Evolutionary conservation across 2,113 vertebrate species (phyloP), one percentile per base, ranked within the genome.

Genomic region (Rousettus leschenaultii): DNA sequence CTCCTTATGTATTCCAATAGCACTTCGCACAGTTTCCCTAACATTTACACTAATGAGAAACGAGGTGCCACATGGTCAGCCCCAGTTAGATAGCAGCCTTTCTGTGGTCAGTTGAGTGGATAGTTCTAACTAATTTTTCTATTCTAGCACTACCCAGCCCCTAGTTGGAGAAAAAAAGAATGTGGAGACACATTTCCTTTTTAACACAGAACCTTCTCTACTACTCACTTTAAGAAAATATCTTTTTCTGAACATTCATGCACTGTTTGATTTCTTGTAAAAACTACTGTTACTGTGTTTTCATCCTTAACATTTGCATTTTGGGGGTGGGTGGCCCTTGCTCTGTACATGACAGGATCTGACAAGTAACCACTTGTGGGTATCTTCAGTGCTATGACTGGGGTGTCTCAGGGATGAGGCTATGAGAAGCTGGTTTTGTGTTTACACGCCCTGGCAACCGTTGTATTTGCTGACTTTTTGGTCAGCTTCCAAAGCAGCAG

Each of bases 401-500:
- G 66, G 83, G n/a, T 59, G 77, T 95, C 61, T 95, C 53, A 1
- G 71, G 57, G 85, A 38, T 80, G 93, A 91, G 93, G 71, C 24
- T 65, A 95, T 82, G 96, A 0, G 7, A 86, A 57, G 78, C 95
- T 94, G 95, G 90, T 95, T 83, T 92, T 68, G 33, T 96, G 91
- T 94, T 97, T 97, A 87, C 19, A 35, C 66, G 85, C 66, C 77
- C 33, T 11, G 94, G 96, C 84, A 96, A 95, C 82, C 24, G 2
- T 96, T 55, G 0, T 95, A 75, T 98, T 98, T 98, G 96, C 92
- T 93, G 82, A 90, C 71, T 96, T 79, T 83, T 97, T 9, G 14
- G 90, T 96, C 77, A 93, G 57, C 71, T 96, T 96, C 80, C 87
- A 97, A 95, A 93, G 97, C 96, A 96, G 79, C 93, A 79, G 91